These are phyloP conservation scores for Oenanthe melanoleuca DNA, from an alignment of 2,113 vertebrate species.

Conservation along the genomic window DNA sequence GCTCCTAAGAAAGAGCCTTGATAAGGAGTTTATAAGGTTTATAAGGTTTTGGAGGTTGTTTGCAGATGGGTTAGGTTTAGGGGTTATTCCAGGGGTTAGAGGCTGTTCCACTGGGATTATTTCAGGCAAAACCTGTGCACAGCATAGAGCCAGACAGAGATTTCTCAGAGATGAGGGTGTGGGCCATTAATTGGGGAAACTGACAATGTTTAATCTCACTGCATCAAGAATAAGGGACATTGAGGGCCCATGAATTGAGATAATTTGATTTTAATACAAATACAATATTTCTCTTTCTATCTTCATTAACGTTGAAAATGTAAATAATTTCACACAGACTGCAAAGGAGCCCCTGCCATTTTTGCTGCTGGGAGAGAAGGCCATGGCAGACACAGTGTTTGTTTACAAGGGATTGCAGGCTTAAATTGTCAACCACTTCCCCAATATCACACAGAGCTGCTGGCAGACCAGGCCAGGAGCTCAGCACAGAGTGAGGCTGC, in stretches of 20 bases:
- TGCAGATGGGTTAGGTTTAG: not conserved
- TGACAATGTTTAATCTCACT: not conserved
- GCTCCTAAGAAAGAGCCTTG: not conserved
- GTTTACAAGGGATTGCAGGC: not conserved
- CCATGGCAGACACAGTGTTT: not conserved
- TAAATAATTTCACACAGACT: not conserved
- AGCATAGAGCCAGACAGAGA: not conserved
- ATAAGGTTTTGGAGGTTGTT: not conserved
- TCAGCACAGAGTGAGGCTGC: not conserved
- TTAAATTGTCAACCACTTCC: not conserved
- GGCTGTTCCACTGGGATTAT: not conserved
- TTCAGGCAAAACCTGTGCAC: accelerated
- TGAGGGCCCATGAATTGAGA: not conserved
- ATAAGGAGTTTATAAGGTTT: not conserved
- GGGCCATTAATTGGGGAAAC: not conserved
- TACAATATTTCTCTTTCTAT: not conserved
- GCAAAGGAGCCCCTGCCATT: not conserved
- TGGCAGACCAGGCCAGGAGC: not conserved
- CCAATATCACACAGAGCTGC: accelerated
- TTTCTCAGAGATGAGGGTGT: not conserved
- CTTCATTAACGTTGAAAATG: not conserved
- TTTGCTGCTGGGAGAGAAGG: not conserved
- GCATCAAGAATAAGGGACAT: not conserved
- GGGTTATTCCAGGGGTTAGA: not conserved
- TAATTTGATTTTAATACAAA: not conserved